Conservation (phyloP, 2,888 invertebrate genomes). For the Xanthostigma xanthostigma region DNA sequence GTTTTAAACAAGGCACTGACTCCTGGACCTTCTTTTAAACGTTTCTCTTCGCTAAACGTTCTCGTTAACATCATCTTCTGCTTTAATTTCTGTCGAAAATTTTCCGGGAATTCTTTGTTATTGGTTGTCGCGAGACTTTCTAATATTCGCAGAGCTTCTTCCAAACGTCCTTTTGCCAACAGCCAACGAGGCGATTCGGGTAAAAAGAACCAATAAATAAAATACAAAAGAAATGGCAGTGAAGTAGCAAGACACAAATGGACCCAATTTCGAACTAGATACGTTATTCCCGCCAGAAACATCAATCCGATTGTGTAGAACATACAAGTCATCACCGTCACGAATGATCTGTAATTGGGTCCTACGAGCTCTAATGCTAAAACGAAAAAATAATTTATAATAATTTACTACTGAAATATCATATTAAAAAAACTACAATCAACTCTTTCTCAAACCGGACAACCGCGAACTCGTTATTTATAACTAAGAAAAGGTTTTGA, state of each 20-base stretch:
- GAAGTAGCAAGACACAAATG: slow-evolving; percentile 67
- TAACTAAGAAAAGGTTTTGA: too few relatives aligned
- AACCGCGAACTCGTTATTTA: too few relatives aligned
- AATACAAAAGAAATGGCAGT: slow-evolving; percentile 70
- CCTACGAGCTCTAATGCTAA: slow-evolving; percentile 82
- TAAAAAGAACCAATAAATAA: slow-evolving; percentile 70
- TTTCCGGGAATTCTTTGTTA: slow-evolving; percentile 55
- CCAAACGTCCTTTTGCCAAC: slow-evolving; percentile 64
- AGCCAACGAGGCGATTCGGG: slow-evolving; percentile 89
- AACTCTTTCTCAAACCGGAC: too few relatives aligned
- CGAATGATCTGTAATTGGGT: slow-evolving; percentile 79
- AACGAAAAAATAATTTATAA: slow-evolving; percentile 19
- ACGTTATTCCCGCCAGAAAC: slow-evolving; percentile 70
- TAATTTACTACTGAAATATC: slow-evolving; percentile 1
- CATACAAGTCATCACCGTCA: slow-evolving; percentile 82
- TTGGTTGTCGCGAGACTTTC: slow-evolving; percentile 66
- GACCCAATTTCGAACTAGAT: slow-evolving; percentile 73
- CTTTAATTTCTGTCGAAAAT: slow-evolving; percentile 55
- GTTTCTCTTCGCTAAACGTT: slow-evolving; percentile 35
- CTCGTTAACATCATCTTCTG: slow-evolving; percentile 52
- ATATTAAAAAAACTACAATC: background rate
- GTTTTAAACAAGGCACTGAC: slow-evolving; percentile 57
- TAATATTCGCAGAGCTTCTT: slow-evolving; percentile 66
- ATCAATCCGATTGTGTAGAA: slow-evolving; percentile 81
- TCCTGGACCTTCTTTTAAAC: slow-evolving; percentile 34